phyloP scores from a whole-genome alignment of 2,888 invertebrate genomes.

The Ophioninae sp. region DNA sequence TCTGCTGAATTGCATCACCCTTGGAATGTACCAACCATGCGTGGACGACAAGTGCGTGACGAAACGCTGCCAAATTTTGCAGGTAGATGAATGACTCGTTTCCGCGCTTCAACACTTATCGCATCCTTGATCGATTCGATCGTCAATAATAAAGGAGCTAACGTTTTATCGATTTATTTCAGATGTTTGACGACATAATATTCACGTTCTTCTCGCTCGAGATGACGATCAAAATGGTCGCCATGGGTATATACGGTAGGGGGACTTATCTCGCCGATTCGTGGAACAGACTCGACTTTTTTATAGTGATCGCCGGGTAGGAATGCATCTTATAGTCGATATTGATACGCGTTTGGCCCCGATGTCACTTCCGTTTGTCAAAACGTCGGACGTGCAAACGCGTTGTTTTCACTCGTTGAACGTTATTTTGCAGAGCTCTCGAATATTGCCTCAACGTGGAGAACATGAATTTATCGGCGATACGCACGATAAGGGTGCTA shows the following conservation, averaged over 20 bases:
- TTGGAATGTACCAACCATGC: constrained; percentile 99
- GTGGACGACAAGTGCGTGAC: constrained; percentile 95
- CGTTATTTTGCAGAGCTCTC: constrained; percentile 84
- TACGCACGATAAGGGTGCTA: constrained; percentile 98
- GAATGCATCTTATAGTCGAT: constrained; percentile 70
- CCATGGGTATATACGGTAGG: constrained; percentile 97
- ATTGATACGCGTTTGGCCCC: neutral
- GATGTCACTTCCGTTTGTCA: constrained; percentile 2
- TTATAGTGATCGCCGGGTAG: constrained; percentile 98
- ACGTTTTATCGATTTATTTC: constrained; percentile 70
- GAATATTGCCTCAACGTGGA: constrained; percentile 97
- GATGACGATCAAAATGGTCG: constrained; percentile 99
- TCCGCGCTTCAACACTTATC: neutral
- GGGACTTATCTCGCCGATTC: constrained; percentile 98
- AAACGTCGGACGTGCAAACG: neutral
- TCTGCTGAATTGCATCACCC: constrained; percentile 97
- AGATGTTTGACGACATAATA: constrained; percentile 99
- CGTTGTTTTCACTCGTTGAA: neutral
- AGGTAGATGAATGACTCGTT: constrained; percentile 84
- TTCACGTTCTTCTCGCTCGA: constrained; percentile 99
- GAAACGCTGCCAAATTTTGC: constrained; percentile 94
- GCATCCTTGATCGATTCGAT: neutral
- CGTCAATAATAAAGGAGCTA: constrained; percentile 54
- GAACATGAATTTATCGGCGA: constrained; percentile 98
- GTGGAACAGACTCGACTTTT: constrained; percentile 99